Evolutionary conservation across 2,797 vertebrate species (phyloP), one percentile per base, ranked within the genome.

Genomic region (Oceanodroma leucorhoa): DNA sequence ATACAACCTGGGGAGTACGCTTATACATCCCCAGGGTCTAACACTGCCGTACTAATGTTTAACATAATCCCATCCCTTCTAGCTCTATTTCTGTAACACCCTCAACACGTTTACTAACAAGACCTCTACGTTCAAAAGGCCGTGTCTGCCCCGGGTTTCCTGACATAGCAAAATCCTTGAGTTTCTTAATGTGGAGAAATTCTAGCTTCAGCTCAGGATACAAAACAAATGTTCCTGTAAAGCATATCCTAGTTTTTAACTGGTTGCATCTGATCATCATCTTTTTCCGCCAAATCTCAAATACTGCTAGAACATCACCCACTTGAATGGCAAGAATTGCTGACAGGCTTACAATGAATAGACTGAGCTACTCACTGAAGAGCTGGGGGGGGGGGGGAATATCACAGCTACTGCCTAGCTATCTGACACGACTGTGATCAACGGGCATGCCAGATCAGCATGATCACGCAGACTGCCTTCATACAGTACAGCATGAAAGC

Each of bases 241-340:
- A 89, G 53, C 23, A 14, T 34, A 77, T 54, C 45, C 60, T 89
- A 24, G 64, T 53, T 71, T 93, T 96, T 85, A 96, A 95, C 76
- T 41, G 75, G 69, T 78, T 85, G 71, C 82, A 78, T 77, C 81
- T 24, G 38, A 91, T 87, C 57, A 51, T 61, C 50, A 48, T 34
- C 38, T 67, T 58, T 84, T 65, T 88, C 86, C 13, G 30, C 89
- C 75, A 87, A 89, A 72, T 95, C 91, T 86, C 54, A 65, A 85
- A 94, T 14, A 53, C 70, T 50, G 55, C 80, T 71, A 91, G 71
- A 95, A 88, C 50, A 84, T 77, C 66, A 80, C 11, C 48, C 72
- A 60, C 62, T 58, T 46, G 83, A 96, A 93, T 36, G 26, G 75
- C 55, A 91, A 94, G 62, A 91, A 50, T 36, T 69, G 58, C 83